Base-by-base conservation (phyloP, 1,140 invertebrate genomes). In the Brachionus rubens region DNA sequence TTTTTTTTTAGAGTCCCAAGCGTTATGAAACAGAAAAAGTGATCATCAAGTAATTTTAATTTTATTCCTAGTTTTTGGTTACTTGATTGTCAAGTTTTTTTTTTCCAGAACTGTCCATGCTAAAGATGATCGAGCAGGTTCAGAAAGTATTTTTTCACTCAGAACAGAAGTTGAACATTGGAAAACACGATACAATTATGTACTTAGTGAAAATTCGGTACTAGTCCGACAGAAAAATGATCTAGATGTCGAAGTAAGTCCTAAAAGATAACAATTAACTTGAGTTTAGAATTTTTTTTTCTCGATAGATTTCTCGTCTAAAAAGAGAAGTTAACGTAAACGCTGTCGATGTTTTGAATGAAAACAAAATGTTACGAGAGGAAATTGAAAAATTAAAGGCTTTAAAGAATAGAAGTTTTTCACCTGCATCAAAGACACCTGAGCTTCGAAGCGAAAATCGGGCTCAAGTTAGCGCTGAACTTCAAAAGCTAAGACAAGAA, bases 131-230 rank as follows among this genome's bases (percentile, higher is more conserved):
- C 41, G 43, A 24, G 19, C 24, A 2, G 43, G 24, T 19, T 14
- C 36, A 12, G 59, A 65, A 24, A 65, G 43, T 46, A 5, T 24
- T n/a, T 41, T 43, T 28, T 65, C 40, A 16, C 3, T 72, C 2
- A 72, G 40, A 54, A 72, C n/a, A 7, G 68, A 72, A 19, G 3
- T 72, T 24, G 68, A 72, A 24, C 68, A 72, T 12, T 72, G 68
- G 68, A 72, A 72, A 72, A 72, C 46, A 40, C 4, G 68, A 48
- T 72, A 72, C 19, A 72, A 72, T 16, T 72, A 72, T 54, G 68
- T 72, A 19, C 28, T 72, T 0, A 72, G 68, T 40, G 68, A 72
- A 41, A 72, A 72, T 54, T 10, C 68, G 19, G 28, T 48, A 2
- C 24, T 72, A 10, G 16, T 50, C 10, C 21, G 50, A 5, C 43